A percentile compares a stretch with the other conserved stretches of the same genome.
Conservation (phyloP, 2,113 vertebrate species). For the Centropristis striata region DNA sequence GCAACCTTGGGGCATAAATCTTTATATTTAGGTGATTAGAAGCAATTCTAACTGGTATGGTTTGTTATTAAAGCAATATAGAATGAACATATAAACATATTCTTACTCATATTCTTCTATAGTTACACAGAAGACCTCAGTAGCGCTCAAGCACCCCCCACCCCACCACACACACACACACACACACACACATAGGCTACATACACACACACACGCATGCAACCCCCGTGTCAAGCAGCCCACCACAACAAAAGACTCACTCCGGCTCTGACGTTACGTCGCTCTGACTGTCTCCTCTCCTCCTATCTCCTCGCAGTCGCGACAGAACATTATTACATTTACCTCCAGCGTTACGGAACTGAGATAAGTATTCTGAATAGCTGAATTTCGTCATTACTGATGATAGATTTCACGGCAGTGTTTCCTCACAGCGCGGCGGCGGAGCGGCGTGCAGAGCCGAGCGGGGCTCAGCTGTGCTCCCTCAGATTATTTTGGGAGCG, state of each 20-base stretch:
- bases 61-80: neutral
- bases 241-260: conserved; percentile 88
- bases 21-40: neutral
- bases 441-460: conserved; percentile 72
- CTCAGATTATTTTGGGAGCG: conserved; percentile 92
- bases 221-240: neutral
- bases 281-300: conserved; percentile 76
- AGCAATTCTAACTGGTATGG: neutral
- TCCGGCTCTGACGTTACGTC: conserved; percentile 75
- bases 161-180: neutral
- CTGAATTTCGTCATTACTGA: conserved; percentile 92
- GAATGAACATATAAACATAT: neutral
- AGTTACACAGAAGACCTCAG: neutral
- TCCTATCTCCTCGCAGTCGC: conserved; percentile 44
- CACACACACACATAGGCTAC: neutral
- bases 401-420: conserved; percentile 12
- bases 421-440: conserved; percentile 12
- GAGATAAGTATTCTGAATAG: conserved; percentile 93
- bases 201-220: neutral
- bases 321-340: conserved; percentile 40
- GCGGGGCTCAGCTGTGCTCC: conserved; percentile 90
- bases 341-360: conserved; percentile 88
- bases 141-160: neutral
- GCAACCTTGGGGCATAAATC: neutral
- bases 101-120: neutral